Base-by-base conservation (phyloP, 2,797 vertebrate species). In the Crocidura indochinensis region DNA sequence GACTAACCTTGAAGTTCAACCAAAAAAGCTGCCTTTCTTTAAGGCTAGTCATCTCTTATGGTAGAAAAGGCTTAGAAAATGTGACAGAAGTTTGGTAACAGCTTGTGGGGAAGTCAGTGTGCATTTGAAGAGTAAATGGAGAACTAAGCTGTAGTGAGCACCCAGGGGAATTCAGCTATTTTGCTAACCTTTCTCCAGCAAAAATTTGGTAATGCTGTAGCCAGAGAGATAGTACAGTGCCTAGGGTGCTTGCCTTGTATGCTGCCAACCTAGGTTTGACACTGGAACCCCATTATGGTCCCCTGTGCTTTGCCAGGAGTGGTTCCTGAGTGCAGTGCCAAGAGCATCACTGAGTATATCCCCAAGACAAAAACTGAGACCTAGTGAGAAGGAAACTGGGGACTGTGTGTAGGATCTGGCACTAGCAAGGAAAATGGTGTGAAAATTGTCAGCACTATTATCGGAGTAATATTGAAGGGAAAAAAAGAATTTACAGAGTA, bases 71-170 rank as follows among this genome's bases (percentile, higher is more conserved):
- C 10, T 69, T 86, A 27, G 51, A 64, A 73, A 84, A 17, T 88
- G 26, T 93, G 84, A 75, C 15, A 29, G 2, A 85, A 64, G 31
- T 88, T 78, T 81, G 65, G 69, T 92, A 69, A 77, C 26, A 29
- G 19, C 67, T 69, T 65, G 38, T 88, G 20, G 75, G 75, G 87
- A 91, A 71, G 84, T 62, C 67, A 91, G 46, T 74, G 38, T 91
- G 22, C 68, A n/a, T 75, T 90, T 84, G 84, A 62, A 73, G 20
- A 75, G 31, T 60, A 53, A 53, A 75, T 81, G 56, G 9, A 27
- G 47, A 60, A 75, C 46, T 72, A 8, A 73, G 49, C 26, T 10
- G 4, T 68, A 10, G 73, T 22, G 51, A 77, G 51, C 51, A 47
- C 53, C 73, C 3, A 22, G 8, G 24, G 73, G 24, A 49, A 6